Evolutionary conservation across 2,113 vertebrate species (phyloP).

Genomic region (Callipepla californica): DNA sequence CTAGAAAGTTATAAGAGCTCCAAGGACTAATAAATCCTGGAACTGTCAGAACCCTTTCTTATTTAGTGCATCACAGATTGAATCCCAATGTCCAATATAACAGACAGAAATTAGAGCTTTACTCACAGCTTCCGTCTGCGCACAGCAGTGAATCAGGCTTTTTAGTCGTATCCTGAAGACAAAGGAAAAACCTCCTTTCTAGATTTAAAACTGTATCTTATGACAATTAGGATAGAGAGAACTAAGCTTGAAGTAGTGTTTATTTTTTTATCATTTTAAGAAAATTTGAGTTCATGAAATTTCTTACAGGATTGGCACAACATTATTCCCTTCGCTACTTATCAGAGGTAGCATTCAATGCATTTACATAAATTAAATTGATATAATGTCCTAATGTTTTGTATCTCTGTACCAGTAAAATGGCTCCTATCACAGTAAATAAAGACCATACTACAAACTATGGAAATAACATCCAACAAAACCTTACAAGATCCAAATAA

Average conservation of each 20-base stretch:
- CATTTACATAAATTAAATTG: no score
- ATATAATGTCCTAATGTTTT: not conserved
- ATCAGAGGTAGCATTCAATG: not conserved
- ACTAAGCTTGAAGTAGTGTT: not conserved
- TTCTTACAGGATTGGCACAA: not conserved
- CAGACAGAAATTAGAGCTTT: not conserved
- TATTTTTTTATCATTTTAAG: not conserved
- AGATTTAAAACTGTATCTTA: not conserved
- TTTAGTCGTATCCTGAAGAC: not conserved
- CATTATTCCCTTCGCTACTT: not conserved
- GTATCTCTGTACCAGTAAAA: constrained; percentile 5
- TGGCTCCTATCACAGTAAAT: not conserved
- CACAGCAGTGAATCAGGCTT: not conserved
- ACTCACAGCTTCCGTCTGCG: not conserved
- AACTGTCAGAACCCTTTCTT: not conserved
- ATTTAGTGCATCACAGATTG: not conserved
- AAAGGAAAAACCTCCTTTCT: not conserved
- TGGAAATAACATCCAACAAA: not conserved
- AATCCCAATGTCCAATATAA: not conserved
- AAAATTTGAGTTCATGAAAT: not conserved
- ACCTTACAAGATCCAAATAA: not conserved
- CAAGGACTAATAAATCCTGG: not conserved
- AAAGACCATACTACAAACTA: not conserved
- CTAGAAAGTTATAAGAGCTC: not conserved
- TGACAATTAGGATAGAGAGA: not conserved